Percentiles rank a stretch among this genome's conserved stretches.
Conservation (phyloP, 2,888 invertebrate genomes). For the Lycocerus yunnanus region DNA sequence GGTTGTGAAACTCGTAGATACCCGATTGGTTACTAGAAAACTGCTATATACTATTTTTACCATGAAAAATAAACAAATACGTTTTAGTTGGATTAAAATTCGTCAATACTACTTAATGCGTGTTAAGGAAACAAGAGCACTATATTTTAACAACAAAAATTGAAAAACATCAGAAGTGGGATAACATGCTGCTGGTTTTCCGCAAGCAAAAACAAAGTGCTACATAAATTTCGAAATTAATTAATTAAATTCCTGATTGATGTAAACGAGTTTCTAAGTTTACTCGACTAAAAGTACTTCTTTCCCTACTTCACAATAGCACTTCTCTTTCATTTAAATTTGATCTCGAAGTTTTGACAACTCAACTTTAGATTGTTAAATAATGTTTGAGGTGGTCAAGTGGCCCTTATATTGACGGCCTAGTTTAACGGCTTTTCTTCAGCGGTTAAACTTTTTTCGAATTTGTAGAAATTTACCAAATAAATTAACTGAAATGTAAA, state of each 20-base stretch:
- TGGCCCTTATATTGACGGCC: neutral
- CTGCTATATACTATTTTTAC: neutral
- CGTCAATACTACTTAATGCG: neutral
- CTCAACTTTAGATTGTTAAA: neutral
- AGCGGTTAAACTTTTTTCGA: neutral
- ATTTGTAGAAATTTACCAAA: neutral
- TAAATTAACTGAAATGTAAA: no score
- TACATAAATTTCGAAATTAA: neutral
- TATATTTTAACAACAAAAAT: no score
- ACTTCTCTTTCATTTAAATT: neutral
- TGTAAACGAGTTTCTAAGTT: neutral
- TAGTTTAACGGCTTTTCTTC: neutral
- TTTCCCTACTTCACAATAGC: neutral
- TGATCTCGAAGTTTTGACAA: neutral
- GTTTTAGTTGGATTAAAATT: neutral
- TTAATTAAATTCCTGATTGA: neutral
- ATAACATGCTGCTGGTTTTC: neutral
- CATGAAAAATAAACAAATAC: neutral
- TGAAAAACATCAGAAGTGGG: neutral
- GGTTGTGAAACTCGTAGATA: constrained; percentile 1
- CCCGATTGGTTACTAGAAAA: neutral
- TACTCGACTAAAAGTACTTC: neutral
- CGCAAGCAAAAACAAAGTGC: neutral
- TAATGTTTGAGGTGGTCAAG: neutral
- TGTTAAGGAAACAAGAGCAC: no score